These are phyloP conservation scores for Himalopsyche tibetana DNA, from an alignment of 2,888 invertebrate genomes.

Conservation along the genomic window DNA sequence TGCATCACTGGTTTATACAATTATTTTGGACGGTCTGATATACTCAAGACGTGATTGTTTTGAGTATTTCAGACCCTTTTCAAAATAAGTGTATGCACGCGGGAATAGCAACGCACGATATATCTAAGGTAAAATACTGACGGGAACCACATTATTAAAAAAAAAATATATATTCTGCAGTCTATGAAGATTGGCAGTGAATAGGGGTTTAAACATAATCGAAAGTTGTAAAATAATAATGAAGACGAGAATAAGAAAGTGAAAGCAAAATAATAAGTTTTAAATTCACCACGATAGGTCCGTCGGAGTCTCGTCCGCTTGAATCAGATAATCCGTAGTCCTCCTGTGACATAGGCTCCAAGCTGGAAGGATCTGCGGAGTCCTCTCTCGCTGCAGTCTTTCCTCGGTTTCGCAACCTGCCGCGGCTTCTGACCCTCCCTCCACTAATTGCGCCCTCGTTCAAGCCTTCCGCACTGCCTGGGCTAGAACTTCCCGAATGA, in stretches of 20 bases:
- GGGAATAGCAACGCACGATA: too few species aligned
- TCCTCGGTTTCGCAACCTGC: conserved; percentile 70
- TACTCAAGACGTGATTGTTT: too few species aligned
- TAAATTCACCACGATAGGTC: conserved; percentile 51
- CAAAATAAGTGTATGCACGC: too few species aligned
- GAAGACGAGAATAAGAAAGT: too few species aligned
- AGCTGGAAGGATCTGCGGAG: conserved; percentile 65
- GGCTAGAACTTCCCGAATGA: conserved; percentile 76
- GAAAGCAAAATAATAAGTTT: not conserved
- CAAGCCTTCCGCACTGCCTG: conserved; percentile 68
- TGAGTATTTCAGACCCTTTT: too few species aligned
- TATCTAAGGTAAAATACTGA: too few species aligned
- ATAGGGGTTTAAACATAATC: not conserved
- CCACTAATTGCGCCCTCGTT: conserved; percentile 68
- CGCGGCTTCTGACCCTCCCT: conserved; percentile 72
- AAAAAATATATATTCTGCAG: too few species aligned
- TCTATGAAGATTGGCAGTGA: not conserved
- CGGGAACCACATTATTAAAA: too few species aligned
- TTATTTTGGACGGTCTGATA: too few species aligned
- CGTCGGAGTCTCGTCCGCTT: conserved; percentile 67
- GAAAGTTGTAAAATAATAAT: too few species aligned
- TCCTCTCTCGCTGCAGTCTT: conserved; percentile 27
- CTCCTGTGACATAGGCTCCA: conserved; percentile 69
- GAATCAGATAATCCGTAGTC: conserved; percentile 69
- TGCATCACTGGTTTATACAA: too few species aligned